A percentile compares a stretch with the other conserved stretches of the same genome.
Conservation (phyloP, 2,113 vertebrate species). For the Prietella phreatophila region DNA sequence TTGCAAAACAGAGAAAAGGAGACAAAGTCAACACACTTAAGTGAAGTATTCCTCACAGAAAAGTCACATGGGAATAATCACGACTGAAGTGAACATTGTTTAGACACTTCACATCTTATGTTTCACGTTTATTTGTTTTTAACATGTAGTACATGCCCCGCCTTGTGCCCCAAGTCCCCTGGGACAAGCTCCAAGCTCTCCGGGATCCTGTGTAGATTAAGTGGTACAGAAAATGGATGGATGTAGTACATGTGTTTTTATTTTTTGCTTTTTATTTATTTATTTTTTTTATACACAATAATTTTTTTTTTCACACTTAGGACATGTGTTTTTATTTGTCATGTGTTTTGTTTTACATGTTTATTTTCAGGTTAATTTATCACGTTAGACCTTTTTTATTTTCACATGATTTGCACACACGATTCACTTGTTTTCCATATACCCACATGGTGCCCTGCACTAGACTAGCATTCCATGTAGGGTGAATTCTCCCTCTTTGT, state of each 20-base stretch:
- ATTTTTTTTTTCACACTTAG: too few species aligned
- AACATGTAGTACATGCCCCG: too few species aligned
- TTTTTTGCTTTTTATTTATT: too few species aligned
- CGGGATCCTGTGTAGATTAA: too few species aligned
- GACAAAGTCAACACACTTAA: neutral
- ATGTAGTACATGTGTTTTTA: too few species aligned
- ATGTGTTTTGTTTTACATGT: neutral
- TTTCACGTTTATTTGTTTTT: too few species aligned
- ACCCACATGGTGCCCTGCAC: neutral
- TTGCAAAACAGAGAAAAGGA: slow-evolving; percentile 15
- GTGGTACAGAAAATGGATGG: too few species aligned
- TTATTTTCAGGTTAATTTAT: neutral
- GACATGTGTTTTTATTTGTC: neutral
- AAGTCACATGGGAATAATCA: neutral
- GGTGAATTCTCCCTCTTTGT: neutral
- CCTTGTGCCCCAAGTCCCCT: too few species aligned
- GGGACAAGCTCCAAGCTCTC: too few species aligned
- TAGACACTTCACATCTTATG: too few species aligned
- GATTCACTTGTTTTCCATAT: too few species aligned
- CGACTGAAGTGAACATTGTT: neutral
- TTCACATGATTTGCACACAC: neutral
- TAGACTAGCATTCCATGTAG: neutral
- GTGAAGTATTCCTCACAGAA: neutral
- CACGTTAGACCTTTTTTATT: neutral
- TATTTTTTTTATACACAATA: too few species aligned